phyloP scores from a whole-genome alignment of 2,797 vertebrate genomes.

The Aphelocoma californica region DNA sequence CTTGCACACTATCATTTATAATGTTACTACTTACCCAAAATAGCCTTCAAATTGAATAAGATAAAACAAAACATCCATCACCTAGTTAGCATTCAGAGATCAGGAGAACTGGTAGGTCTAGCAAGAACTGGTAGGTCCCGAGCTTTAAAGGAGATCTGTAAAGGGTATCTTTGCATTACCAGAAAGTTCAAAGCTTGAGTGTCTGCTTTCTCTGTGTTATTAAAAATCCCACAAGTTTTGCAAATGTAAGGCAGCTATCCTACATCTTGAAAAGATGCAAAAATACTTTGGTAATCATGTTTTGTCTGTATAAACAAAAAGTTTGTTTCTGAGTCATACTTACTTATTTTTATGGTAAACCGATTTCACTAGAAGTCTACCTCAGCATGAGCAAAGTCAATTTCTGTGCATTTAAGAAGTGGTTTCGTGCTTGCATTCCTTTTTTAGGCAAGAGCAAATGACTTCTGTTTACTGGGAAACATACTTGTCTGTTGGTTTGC shows the following conservation, averaged over 20 bases:
- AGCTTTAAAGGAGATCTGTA: not conserved
- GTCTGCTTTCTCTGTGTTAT: slow-evolving; percentile 7
- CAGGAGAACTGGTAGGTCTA: slow-evolving; percentile 40
- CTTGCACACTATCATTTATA: not conserved
- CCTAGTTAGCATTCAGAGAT: slow-evolving; percentile 19
- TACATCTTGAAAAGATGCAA: not conserved
- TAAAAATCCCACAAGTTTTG: slow-evolving; percentile 57
- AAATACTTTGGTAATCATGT: not conserved
- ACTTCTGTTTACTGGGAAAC: slow-evolving; percentile 23
- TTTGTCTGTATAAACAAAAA: not conserved
- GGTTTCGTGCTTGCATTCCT: not conserved
- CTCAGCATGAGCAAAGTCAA: not conserved
- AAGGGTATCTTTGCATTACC: slow-evolving; percentile 47
- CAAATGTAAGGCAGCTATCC: slow-evolving; percentile 26
- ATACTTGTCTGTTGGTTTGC: not conserved
- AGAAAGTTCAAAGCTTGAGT: slow-evolving; percentile 44
- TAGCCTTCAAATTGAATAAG: slow-evolving; percentile 1
- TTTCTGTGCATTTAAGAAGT: not conserved
- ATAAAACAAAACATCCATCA: slow-evolving; percentile 19
- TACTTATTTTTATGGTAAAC: not conserved
- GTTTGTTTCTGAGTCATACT: not conserved
- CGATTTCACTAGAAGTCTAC: not conserved
- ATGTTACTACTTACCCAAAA: slow-evolving; percentile 13
- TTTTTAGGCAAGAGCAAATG: slow-evolving; percentile 10
- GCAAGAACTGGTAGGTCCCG: slow-evolving; percentile 42